Evolutionary conservation across 1,140 invertebrate species (phyloP).

Genomic region (Camponotus vicinus): DNA sequence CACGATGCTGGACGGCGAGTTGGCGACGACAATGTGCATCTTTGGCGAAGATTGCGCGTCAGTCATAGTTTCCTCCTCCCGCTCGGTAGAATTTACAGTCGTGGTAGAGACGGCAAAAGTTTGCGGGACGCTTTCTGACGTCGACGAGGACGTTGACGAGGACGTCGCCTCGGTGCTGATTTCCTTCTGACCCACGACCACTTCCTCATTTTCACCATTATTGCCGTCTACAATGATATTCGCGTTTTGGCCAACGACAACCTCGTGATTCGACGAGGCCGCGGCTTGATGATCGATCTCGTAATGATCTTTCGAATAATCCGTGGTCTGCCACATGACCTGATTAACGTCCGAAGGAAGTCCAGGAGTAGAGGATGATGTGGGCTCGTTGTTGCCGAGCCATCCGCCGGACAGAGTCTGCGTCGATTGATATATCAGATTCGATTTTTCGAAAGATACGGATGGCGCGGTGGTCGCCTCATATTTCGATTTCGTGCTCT

Average conservation of each 20-base stretch:
- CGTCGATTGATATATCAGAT: slow-evolving; percentile 88
- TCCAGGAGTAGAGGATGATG: slow-evolving; percentile 22
- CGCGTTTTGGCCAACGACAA: slow-evolving; percentile 77
- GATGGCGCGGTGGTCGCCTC: slow-evolving; percentile 79
- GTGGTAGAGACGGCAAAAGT: not conserved
- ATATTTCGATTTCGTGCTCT: slow-evolving; percentile 60
- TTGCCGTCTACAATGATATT: slow-evolving; percentile 78
- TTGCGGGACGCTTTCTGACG: not conserved
- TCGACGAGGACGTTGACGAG: slow-evolving; percentile 44
- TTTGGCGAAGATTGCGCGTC: slow-evolving; percentile 49
- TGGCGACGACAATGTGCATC: slow-evolving; percentile 79
- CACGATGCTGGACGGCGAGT: slow-evolving; percentile 57
- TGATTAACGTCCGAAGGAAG: slow-evolving; percentile 69
- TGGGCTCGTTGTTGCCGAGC: slow-evolving; percentile 46
- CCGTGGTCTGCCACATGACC: slow-evolving; percentile 80
- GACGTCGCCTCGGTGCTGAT: slow-evolving; percentile 16
- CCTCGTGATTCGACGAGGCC: slow-evolving; percentile 77
- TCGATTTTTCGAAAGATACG: slow-evolving; percentile 87
- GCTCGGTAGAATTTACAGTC: not conserved
- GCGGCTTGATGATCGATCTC: slow-evolving; percentile 75
- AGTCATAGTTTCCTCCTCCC: slow-evolving; percentile 20
- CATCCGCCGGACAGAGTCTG: slow-evolving; percentile 75
- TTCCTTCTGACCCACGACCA: slow-evolving; percentile 74
- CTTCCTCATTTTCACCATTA: slow-evolving; percentile 73
- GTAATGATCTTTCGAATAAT: slow-evolving; percentile 67